Base-by-base conservation (phyloP, 2,888 invertebrate genomes). In the Coelogynopora nodosa region DNA sequence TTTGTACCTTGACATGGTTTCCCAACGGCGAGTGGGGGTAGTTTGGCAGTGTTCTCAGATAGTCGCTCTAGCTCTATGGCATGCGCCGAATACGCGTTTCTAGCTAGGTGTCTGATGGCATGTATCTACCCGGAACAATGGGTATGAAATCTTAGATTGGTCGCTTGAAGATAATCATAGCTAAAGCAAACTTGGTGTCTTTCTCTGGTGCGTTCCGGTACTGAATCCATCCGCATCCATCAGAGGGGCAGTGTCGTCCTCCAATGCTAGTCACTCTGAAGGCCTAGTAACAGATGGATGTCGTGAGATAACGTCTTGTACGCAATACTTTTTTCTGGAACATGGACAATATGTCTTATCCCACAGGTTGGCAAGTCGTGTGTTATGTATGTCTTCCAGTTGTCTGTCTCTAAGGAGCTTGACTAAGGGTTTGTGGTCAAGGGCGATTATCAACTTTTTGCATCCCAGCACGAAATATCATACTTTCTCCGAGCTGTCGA, bases 341-440 rank as follows among this genome's bases (percentile, higher is more conserved):
- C 49, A 18, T 49, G 49, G 18, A 18, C 81, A 23, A 27, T n/a
- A n/a, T n/a, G n/a, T n/a, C n/a, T n/a, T n/a, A n/a, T n/a, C n/a
- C n/a, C n/a, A n/a, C n/a, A n/a, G n/a, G n/a, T n/a, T n/a, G n/a
- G n/a, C n/a, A n/a, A n/a, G n/a, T n/a, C n/a, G n/a, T n/a, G n/a
- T n/a, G n/a, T n/a, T n/a, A n/a, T n/a, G n/a, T n/a, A n/a, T n/a
- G n/a, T n/a, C n/a, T n/a, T n/a, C n/a, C n/a, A n/a, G n/a, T 49
- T n/a, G n/a, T n/a, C n/a, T n/a, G n/a, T n/a, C n/a, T n/a, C n/a
- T n/a, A n/a, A n/a, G n/a, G n/a, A n/a, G n/a, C n/a, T n/a, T n/a
- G n/a, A n/a, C n/a, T n/a, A n/a, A n/a, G n/a, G n/a, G n/a, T 49
- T 88, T 88, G 86, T 88, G 87, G 83, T 88, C 87, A 26, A 88